Conservation (phyloP, 1,140 invertebrate species). For the Conus ventricosus region DNA sequence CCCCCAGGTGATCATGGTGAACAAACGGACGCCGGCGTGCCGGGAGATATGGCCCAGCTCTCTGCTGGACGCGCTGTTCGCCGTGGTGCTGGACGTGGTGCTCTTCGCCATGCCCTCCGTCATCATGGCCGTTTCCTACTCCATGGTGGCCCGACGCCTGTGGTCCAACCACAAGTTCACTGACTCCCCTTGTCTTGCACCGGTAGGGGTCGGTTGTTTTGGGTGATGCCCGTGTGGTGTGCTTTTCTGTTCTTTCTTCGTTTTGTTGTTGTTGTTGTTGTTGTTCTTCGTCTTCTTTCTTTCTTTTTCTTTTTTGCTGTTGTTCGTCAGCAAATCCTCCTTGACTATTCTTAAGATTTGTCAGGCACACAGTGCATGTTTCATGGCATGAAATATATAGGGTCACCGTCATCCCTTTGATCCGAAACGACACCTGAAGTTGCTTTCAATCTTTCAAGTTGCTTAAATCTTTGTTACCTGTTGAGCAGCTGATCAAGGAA, state of each 20-base stretch:
- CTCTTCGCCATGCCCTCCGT: conserved; percentile 84
- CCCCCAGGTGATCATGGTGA: conserved; percentile 5
- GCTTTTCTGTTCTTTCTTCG: not conserved
- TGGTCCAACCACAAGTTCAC: conserved; percentile 58
- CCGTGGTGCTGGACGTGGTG: conserved; percentile 83
- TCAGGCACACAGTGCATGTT: no score
- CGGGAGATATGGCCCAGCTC: conserved; percentile 63
- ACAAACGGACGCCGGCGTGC: conserved; percentile 52
- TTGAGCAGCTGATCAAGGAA: no score
- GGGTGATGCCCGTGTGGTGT: not conserved
- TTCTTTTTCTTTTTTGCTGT: no score
- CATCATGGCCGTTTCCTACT: conserved; percentile 80
- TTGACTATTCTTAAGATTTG: no score
- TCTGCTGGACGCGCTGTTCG: conserved; percentile 81
- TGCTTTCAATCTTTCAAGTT: no score
- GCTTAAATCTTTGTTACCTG: no score
- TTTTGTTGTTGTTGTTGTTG: not conserved
- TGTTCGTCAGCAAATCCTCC: no score
- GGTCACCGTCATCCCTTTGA: no score
- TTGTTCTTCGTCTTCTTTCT: no score
- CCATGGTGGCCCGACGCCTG: conserved; percentile 77
- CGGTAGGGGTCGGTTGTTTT: not conserved
- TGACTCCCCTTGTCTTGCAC: not conserved
- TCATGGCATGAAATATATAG: no score
- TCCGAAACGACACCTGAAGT: no score